A percentile compares a stretch with the other conserved stretches of the same genome.
phyloP scores from a whole-genome alignment of 2,797 vertebrate genomes.

The Eulemur mongoz region DNA sequence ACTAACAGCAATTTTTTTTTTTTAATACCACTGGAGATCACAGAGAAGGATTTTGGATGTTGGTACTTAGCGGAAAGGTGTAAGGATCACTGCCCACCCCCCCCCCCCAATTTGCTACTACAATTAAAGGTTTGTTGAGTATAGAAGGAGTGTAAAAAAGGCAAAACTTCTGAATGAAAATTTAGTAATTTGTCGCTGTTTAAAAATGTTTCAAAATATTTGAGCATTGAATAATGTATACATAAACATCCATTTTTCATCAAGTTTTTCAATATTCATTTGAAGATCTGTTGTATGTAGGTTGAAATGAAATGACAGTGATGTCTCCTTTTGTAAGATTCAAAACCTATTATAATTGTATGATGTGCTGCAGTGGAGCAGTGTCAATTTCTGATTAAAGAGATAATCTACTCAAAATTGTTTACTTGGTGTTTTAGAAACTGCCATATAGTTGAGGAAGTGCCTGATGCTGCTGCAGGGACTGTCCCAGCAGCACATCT shows the following conservation, averaged over 20 bases:
- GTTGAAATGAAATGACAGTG: not conserved
- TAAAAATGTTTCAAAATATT: not conserved
- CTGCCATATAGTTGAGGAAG: slow-evolving; percentile 32
- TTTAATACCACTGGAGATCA: not conserved
- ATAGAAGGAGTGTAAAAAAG: not conserved
- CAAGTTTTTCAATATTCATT: not conserved
- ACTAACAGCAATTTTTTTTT: not conserved
- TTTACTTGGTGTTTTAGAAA: slow-evolving; percentile 40
- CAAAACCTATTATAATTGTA: not conserved
- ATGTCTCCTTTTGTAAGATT: not conserved
- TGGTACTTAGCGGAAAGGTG: not conserved
- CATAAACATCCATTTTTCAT: not conserved
- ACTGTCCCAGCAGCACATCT: not conserved
- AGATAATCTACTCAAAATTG: slow-evolving; percentile 7
- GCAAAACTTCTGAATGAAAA: slow-evolving; percentile 41
- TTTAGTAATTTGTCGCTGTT: not conserved
- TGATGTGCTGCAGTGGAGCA: not conserved
- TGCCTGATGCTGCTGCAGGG: not conserved
- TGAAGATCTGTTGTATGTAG: not conserved
- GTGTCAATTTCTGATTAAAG: slow-evolving; percentile 25
- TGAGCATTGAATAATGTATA: not conserved
- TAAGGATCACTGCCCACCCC: not conserved
- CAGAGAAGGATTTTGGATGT: not conserved
- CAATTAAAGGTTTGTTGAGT: not conserved
- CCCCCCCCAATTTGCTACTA: not conserved